Percentiles rank a stretch among this genome's conserved stretches.
phyloP scores from a whole-genome alignment of 2,888 invertebrate species.

The Apotomis capreana region DNA sequence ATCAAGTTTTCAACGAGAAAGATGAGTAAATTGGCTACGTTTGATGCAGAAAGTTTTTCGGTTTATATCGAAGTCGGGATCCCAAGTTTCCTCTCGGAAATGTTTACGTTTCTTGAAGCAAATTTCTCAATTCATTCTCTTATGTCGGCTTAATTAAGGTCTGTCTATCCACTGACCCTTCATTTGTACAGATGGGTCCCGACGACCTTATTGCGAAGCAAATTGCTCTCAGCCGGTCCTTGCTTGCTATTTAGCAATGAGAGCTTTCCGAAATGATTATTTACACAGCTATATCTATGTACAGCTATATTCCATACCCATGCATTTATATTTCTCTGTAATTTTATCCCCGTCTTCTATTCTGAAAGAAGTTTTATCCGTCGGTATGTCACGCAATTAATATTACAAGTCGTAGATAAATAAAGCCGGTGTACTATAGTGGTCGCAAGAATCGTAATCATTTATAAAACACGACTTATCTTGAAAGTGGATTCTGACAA shows the following conservation, averaged over 20 bases:
- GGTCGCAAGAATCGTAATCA: conserved; percentile 26
- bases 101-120: conserved; percentile 26
- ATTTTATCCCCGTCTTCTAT: conserved; percentile 13
- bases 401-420: conserved; percentile 24
- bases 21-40: conserved; percentile 35
- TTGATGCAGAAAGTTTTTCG: conserved; percentile 34
- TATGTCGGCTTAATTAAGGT: conserved; percentile 73
- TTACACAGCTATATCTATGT: conserved; percentile 34
- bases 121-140: conserved; percentile 42
- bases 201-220: conserved; percentile 74
- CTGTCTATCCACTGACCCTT: conserved; percentile 71
- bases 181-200: conserved; percentile 75
- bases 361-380: conserved; percentile 23
- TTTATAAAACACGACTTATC: conserved; percentile 43
- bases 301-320: not conserved
- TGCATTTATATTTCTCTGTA: conserved; percentile 15
- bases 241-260: conserved; percentile 58
- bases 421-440: conserved; percentile 10
- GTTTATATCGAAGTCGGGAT: conserved; percentile 11
- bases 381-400: conserved; percentile 25
- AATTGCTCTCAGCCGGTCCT: conserved; percentile 67
- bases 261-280: conserved; percentile 48
- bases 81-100: conserved; percentile 24
- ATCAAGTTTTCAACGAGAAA: conserved; percentile 43
- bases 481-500: conserved; percentile 51